phyloP scores from a whole-genome alignment of 1,140 invertebrate species.

The Scaptomyza pallida region DNA sequence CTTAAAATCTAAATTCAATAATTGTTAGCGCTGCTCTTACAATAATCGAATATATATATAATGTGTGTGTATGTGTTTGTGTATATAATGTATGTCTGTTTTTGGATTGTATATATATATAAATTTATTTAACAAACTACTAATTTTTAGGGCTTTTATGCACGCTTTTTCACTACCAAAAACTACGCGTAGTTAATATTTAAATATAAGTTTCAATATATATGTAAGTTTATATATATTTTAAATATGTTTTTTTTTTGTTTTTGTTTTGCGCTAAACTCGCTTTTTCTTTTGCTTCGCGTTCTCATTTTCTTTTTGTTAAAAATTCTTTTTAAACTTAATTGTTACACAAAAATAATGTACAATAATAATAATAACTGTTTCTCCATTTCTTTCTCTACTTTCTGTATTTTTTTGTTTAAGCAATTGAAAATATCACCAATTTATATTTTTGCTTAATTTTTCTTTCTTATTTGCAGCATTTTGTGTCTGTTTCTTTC shows the following conservation, averaged over 20 bases:
- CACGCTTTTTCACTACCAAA: slow-evolving; percentile 75
- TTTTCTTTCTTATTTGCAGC: slow-evolving; percentile 38
- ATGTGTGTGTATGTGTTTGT: slow-evolving; percentile 32
- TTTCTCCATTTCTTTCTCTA: slow-evolving; percentile 36
- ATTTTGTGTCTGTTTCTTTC: slow-evolving; percentile 51
- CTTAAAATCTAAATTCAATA: slow-evolving; percentile 65
- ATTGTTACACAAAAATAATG: slow-evolving; percentile 73
- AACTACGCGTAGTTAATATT: slow-evolving; percentile 64
- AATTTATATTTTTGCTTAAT: slow-evolving; percentile 70
- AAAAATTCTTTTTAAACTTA: slow-evolving; percentile 75
- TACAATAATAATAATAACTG: slow-evolving; percentile 77
- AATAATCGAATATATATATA: slow-evolving; percentile 41
- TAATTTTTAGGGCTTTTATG: slow-evolving; percentile 66
- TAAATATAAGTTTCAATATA: slow-evolving; percentile 44
- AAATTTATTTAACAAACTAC: slow-evolving; percentile 82
- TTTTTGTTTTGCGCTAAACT: slow-evolving; percentile 41
- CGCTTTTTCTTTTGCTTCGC: slow-evolving; percentile 63
- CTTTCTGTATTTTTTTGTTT: slow-evolving; percentile 41
- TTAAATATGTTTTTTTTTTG: slow-evolving; percentile 48
- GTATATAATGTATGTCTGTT: slow-evolving; percentile 26
- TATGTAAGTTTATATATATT: slow-evolving; percentile 56
- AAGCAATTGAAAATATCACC: slow-evolving; percentile 79
- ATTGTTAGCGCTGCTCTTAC: slow-evolving; percentile 69
- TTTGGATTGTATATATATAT: slow-evolving; percentile 48
- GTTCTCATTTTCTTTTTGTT: slow-evolving; percentile 22